These are phyloP conservation scores for Stenolophus ochropezus DNA, from an alignment of 2,888 invertebrate genomes.

Conservation along the genomic window DNA sequence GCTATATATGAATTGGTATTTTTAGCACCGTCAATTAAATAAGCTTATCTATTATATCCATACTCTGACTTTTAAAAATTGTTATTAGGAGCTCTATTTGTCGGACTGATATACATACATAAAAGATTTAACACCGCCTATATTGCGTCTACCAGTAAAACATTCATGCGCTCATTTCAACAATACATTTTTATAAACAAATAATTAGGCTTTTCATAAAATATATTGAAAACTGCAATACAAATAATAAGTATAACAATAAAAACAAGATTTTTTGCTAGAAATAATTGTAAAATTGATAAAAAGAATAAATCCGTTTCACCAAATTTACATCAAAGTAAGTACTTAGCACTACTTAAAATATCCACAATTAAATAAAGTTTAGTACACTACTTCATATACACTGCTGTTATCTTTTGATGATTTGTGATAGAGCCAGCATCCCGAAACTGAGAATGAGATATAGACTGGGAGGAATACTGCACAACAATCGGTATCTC, in stretches of 20 bases:
- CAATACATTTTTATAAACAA: too few relatives aligned
- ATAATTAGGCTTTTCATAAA: constrained; percentile 20
- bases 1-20: too few relatives aligned
- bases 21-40: too few relatives aligned
- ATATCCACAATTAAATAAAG: constrained; percentile 51
- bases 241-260: constrained; percentile 51
- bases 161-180: neutral
- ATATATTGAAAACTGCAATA: constrained; percentile 56
- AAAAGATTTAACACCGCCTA: neutral
- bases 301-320: constrained; percentile 39
- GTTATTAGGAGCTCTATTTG: too few relatives aligned
- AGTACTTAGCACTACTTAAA: constrained; percentile 48
- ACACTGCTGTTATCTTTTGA: constrained; percentile 61
- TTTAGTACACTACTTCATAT: constrained; percentile 37
- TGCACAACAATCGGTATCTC: constrained; percentile 84
- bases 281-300: constrained; percentile 28
- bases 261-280: constrained; percentile 46
- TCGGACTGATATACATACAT: too few relatives aligned
- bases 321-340: constrained; percentile 37
- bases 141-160: neutral
- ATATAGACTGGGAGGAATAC: constrained; percentile 86
- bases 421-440: constrained; percentile 74
- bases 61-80: too few relatives aligned
- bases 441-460: constrained; percentile 83
- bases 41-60: too few relatives aligned